phyloP scores from a whole-genome alignment of 2,888 invertebrate species.

The Tachina fera region DNA sequence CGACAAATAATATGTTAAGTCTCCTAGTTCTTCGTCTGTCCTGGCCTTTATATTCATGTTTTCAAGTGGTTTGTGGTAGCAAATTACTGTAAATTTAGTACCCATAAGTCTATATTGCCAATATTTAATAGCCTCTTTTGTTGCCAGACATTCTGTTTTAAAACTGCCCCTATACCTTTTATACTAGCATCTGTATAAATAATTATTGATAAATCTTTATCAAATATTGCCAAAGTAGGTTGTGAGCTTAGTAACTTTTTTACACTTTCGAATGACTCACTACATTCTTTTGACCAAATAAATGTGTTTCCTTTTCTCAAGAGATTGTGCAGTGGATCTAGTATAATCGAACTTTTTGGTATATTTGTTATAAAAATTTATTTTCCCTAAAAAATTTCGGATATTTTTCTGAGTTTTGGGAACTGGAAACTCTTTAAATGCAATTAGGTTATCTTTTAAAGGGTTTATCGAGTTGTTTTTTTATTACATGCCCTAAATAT shows the following conservation, averaged over 20 bases:
- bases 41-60: not conserved
- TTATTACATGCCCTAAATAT: too few relatives aligned
- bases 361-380: too few relatives aligned
- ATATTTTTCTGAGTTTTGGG: too few relatives aligned
- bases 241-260: too few relatives aligned
- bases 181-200: too few relatives aligned
- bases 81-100: slow-evolving; percentile 5
- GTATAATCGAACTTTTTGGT: too few relatives aligned
- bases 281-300: slow-evolving; percentile 60
- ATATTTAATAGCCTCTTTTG: slow-evolving; percentile 1
- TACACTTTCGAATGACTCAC: too few relatives aligned
- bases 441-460: too few relatives aligned
- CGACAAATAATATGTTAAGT: not conserved
- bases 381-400: too few relatives aligned
- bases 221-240: slow-evolving; percentile 55
- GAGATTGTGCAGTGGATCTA: too few relatives aligned
- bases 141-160: slow-evolving; percentile 55
- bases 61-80: not conserved
- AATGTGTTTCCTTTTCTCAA: slow-evolving; percentile 62
- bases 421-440: too few relatives aligned
- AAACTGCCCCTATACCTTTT: not conserved
- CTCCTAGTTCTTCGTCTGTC: not conserved
- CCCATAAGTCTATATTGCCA: slow-evolving; percentile 10
- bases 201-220: slow-evolving; percentile 61
- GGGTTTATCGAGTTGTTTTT: too few relatives aligned